phyloP scores from a whole-genome alignment of 2,797 vertebrate genomes.

The Benthosema pterotum region DNA sequence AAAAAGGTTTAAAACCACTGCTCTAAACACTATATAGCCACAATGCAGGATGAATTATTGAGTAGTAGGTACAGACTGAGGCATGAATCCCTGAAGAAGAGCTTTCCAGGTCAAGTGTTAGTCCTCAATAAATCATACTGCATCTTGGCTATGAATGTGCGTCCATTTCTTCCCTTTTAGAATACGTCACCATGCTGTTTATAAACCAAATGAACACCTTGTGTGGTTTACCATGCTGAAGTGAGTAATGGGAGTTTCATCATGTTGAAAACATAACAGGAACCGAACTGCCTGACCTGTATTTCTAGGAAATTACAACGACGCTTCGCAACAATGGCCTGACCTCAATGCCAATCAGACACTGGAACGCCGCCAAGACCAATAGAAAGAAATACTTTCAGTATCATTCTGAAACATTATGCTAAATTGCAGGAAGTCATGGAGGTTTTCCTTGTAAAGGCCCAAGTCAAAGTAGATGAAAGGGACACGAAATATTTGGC shows the following conservation, averaged over 20 bases:
- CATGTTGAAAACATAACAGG: background rate
- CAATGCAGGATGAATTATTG: no score
- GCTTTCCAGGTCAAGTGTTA: no score
- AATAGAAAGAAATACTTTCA: slow-evolving; percentile 3
- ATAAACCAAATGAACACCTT: background rate
- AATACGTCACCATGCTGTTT: no score
- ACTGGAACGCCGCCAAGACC: background rate
- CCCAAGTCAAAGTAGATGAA: no score
- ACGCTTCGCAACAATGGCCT: background rate
- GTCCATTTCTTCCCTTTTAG: no score
- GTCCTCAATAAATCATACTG: no score
- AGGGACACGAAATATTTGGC: slow-evolving; percentile 4
- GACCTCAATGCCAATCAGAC: background rate
- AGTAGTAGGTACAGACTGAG: no score
- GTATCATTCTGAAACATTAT: slow-evolving; percentile 6
- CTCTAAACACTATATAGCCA: no score
- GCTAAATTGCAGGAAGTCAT: slow-evolving; percentile 34
- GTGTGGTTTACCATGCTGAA: background rate
- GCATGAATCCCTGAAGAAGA: no score
- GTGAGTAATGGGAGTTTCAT: slow-evolving; percentile 15
- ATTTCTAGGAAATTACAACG: slow-evolving; percentile 18
- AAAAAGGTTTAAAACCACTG: no score
- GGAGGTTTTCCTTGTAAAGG: slow-evolving; percentile 17
- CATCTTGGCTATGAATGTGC: no score
- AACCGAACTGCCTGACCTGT: slow-evolving; percentile 18